These are phyloP conservation scores for Drosophila kambysellisi DNA, from an alignment of 2,888 invertebrate genomes.

Conservation along the genomic window DNA sequence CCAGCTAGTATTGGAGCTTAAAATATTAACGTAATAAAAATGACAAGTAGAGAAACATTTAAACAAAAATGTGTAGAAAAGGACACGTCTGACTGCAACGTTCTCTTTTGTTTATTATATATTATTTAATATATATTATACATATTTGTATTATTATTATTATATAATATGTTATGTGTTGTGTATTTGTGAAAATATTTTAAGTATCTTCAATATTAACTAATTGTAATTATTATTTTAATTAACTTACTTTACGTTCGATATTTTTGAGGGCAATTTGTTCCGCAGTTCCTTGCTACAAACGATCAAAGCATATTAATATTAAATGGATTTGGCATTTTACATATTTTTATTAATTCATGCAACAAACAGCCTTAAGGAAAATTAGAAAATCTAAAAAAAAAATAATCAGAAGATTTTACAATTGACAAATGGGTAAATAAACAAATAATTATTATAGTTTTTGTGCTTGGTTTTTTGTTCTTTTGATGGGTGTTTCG, in stretches of 20 bases:
- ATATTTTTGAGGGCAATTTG: constrained; percentile 76
- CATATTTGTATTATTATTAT: neutral
- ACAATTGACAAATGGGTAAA: neutral
- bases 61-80: neutral
- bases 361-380: neutral
- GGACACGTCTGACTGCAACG: too few species aligned
- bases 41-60: neutral
- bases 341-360: neutral
- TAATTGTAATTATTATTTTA: neutral
- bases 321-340: neutral
- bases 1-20: neutral
- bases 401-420: neutral
- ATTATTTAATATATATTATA: neutral
- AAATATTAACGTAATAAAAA: neutral
- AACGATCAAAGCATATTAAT: neutral
- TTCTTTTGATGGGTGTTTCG: neutral
- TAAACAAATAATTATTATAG: neutral
- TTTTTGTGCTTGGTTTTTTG: neutral
- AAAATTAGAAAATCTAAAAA: neutral
- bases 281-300: constrained; percentile 72
- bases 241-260: constrained; percentile 76
- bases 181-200: neutral
- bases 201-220: too few species aligned
- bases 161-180: neutral
- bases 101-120: too few species aligned